Evolutionary conservation across 1,140 invertebrate genomes (phyloP).

Genomic region (Drosophila mojavensis): DNA sequence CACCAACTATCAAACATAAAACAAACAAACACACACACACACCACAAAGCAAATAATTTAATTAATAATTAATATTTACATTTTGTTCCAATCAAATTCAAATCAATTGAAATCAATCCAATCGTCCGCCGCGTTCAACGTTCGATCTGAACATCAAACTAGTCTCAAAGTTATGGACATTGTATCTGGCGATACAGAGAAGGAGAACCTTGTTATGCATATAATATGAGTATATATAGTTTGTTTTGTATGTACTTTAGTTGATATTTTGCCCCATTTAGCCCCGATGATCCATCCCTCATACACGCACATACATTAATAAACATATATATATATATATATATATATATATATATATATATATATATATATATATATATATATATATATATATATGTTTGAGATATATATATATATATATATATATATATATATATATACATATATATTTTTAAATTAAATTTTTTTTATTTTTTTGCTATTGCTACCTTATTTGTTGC

Average conservation of each 20-base stretch:
- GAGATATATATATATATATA: background rate
- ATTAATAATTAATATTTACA: background rate
- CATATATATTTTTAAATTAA: too few relatives aligned
- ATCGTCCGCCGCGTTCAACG: conserved; percentile 2
- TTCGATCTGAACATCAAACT: conserved; percentile 47
- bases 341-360: too few relatives aligned
- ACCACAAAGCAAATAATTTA: too few relatives aligned
- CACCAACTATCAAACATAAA: conserved; percentile 25
- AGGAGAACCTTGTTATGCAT: conserved; percentile 22
- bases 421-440: background rate
- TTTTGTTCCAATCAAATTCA: conserved; percentile 10
- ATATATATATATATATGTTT: too few relatives aligned
- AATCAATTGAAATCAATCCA: conserved; percentile 21
- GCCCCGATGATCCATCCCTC: background rate
- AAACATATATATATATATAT: too few relatives aligned
- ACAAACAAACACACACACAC: conserved; percentile 5
- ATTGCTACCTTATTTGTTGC: conserved; percentile 61
- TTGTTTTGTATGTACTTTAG: conserved; percentile 42
- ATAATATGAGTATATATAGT: conserved; percentile 15
- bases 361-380: too few relatives aligned
- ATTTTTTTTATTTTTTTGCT: background rate
- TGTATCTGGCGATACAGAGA: conserved; percentile 17
- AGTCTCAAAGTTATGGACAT: conserved; percentile 62
- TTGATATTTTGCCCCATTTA: conserved; percentile 24
- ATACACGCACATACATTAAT: conserved; percentile 7